These are phyloP conservation scores for Palythoa grandiflora DNA, from an alignment of 92 coral and sea anemone species.

Conservation along the genomic window DNA sequence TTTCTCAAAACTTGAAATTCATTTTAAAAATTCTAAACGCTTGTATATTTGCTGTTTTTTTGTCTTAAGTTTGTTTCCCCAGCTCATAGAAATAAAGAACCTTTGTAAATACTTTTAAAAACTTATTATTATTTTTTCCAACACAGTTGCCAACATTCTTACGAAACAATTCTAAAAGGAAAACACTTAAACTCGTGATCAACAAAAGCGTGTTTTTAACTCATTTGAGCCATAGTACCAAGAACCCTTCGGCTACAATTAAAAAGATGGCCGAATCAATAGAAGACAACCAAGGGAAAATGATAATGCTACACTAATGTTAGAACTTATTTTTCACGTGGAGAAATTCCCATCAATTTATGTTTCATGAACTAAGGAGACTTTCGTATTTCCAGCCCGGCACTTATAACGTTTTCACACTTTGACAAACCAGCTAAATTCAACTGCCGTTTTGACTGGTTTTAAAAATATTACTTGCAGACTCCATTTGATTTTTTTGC, in stretches of 20 bases:
- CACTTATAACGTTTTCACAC: too few species aligned
- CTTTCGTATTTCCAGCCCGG: background rate
- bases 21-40: background rate
- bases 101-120: background rate
- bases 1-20: background rate
- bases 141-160: background rate
- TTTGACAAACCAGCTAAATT: too few species aligned
- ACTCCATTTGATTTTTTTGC: too few species aligned
- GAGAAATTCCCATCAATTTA: background rate
- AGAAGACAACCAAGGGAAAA: background rate
- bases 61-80: constrained; percentile 13
- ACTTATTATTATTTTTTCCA: background rate
- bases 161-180: background rate
- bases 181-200: background rate
- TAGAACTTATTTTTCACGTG: background rate
- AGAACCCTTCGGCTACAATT: background rate
- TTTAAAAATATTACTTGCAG: too few species aligned
- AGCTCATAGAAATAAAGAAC: constrained; percentile 22
- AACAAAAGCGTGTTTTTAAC: background rate
- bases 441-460: too few species aligned
- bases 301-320: background rate
- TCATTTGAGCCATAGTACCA: background rate
- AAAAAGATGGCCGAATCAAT: background rate
- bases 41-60: background rate
- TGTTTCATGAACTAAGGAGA: background rate